Evolutionary conservation across 2,888 invertebrate genomes (phyloP), one percentile per base, ranked within the genome.

Genomic region (Halocaridina rubra): DNA sequence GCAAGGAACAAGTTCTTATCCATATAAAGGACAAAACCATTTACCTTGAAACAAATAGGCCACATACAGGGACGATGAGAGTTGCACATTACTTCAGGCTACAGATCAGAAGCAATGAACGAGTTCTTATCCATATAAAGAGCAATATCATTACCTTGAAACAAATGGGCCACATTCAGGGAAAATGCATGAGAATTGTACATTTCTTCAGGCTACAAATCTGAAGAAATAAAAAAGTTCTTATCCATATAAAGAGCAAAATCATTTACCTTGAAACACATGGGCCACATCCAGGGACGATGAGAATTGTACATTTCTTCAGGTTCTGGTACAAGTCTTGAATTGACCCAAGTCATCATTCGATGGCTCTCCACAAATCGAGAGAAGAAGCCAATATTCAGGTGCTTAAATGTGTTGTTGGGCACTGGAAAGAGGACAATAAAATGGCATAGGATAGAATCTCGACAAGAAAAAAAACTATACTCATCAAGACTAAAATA

Each of bases 201-300:
- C 24, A 5, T 69, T 1, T 7, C 7, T 27, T 1, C 13, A 7
- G 5, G 2, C 13, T 67, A 29, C 3, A 61, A 1, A 19, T 61
- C 13, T 61, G 24, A 1, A 64, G 19, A 13, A 0, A 1, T 13
- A 64, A 27, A 64, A 8, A 2, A 5, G 3, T 64, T 64, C 4
- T 61, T 19, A 61, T 22, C 19, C 61, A n/a, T 61, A 0, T 1
- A 71, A 8, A 29, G 24, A 16, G 22, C n/a, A 16, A 22, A 64
- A 64, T 27, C 13, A 3, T 33, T 53, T 29, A 87, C 88, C 85
- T 86, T 85, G 82, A 85, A 81, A 13, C 80, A 76, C n/a, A 87
- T 24, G 0, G 88, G 88, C 88, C 88, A 88, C 88, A 88, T 88
- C 88, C 88, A 88, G 22, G 88, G 88, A 3, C 86, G 16, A 76